phyloP scores from a whole-genome alignment of 2,113 vertebrate genomes.

The Chionomys nivalis region DNA sequence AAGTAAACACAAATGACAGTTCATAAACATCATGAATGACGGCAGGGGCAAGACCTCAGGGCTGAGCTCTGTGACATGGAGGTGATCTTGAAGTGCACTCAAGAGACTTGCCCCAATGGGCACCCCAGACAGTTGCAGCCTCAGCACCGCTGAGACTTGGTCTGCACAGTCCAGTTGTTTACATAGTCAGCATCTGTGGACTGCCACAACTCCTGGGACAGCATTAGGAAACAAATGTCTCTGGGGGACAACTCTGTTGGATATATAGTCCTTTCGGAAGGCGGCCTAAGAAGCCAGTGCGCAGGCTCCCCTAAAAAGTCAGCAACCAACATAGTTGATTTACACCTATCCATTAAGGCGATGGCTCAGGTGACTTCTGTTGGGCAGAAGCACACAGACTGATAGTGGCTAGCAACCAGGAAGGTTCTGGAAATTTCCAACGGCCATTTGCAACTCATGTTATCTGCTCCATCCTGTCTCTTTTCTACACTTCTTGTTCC shows the following conservation, averaged over 20 bases:
- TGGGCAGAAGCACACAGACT: no score
- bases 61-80: not conserved
- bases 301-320: not conserved
- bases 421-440: not conserved
- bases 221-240: not conserved
- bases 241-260: not conserved
- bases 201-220: not conserved
- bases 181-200: not conserved
- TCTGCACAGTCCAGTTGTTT: not conserved
- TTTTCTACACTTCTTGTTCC: no score
- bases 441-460: fast-evolving
- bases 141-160: not conserved
- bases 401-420: fast-evolving
- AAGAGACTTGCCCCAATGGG: fast-evolving
- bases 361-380: not conserved
- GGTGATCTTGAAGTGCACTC: not conserved
- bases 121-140: not conserved
- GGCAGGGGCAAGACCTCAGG: not conserved
- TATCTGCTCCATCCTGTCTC: not conserved
- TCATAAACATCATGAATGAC: not conserved
- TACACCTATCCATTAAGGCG: not conserved
- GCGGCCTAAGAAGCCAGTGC: not conserved
- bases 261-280: not conserved
- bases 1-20: not conserved
- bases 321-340: not conserved